Conservation (phyloP, 1,140 invertebrate species). For the Cydia strobilella region DNA sequence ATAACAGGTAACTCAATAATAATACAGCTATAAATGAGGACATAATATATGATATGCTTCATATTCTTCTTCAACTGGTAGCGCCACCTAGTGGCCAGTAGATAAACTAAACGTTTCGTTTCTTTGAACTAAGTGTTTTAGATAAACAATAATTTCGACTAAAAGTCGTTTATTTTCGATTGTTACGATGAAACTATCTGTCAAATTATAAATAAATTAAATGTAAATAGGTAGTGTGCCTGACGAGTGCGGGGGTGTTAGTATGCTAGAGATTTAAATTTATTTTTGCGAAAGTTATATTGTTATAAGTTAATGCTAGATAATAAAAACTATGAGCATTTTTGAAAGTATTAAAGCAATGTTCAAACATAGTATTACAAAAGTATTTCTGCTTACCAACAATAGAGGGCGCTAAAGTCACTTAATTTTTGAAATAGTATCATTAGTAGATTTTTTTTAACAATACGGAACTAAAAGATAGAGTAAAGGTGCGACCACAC, state of each 20-base stretch:
- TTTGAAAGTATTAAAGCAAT: neutral
- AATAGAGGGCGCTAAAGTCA: neutral
- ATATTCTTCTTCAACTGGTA: conserved; percentile 2
- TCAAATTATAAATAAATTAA: conserved; percentile 68
- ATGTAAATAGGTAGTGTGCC: conserved; percentile 68
- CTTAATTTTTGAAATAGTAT: neutral
- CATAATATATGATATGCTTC: neutral
- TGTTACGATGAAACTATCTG: conserved; percentile 59
- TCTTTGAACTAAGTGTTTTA: conserved; percentile 35
- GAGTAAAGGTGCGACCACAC: too few relatives aligned
- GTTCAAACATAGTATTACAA: too few relatives aligned
- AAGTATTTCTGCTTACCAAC: neutral
- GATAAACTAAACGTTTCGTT: neutral
- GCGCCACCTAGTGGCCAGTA: conserved; percentile 37
- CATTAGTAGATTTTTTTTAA: neutral
- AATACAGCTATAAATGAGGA: neutral
- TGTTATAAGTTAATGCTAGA: neutral
- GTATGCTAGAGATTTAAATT: conserved; percentile 43
- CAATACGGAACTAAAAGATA: neutral
- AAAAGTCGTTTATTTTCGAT: conserved; percentile 48
- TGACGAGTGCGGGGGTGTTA: conserved; percentile 24
- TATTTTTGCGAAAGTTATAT: conserved; percentile 35
- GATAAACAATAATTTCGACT: conserved; percentile 38
- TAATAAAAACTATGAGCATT: neutral
- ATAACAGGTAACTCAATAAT: neutral